phyloP scores from a whole-genome alignment of 2,888 invertebrate species.

The Conus canariensis region DNA sequence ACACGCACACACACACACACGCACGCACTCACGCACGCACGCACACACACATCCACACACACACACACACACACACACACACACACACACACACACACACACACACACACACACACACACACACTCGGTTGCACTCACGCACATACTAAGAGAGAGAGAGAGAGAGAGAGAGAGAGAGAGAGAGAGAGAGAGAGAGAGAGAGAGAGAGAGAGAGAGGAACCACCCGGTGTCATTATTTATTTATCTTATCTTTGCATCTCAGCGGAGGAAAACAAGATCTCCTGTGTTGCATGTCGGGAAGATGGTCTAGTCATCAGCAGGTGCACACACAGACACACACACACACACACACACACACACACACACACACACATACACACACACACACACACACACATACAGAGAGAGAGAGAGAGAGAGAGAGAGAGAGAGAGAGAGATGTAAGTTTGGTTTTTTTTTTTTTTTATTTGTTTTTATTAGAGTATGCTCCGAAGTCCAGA shows the following conservation, averaged over 20 bases:
- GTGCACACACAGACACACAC: no score
- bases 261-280: neutral
- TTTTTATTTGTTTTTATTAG: no score
- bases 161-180: neutral
- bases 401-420: no score
- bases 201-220: neutral
- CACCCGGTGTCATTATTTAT: neutral
- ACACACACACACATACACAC: no score
- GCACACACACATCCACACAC: neutral
- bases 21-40: neutral
- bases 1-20: neutral
- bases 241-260: neutral
- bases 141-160: neutral
- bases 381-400: no score
- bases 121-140: neutral
- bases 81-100: neutral
- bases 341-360: no score
- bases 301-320: neutral
- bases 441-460: no score
- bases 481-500: no score
- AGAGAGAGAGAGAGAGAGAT: no score
- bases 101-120: conserved; percentile 6
- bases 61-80: neutral
- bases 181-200: neutral
- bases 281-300: neutral